A percentile compares a stretch with the other conserved stretches of the same genome.
phyloP scores from a whole-genome alignment of 2,113 vertebrate species.

The Spermophilus dauricus region DNA sequence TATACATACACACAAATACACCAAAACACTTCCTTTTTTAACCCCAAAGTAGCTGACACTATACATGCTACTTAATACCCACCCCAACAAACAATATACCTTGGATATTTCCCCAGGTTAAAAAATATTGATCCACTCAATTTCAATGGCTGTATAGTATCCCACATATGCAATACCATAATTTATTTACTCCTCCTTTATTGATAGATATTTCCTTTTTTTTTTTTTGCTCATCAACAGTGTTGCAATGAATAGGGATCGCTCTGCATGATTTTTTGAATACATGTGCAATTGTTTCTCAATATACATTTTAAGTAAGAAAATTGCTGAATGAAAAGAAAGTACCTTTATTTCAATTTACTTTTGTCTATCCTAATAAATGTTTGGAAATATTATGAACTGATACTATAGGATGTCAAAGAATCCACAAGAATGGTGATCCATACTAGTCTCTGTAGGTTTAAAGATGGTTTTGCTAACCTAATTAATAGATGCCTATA shows the following conservation, averaged over 20 bases:
- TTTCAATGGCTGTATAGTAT: background rate
- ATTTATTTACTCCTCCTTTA: slow-evolving; percentile 1
- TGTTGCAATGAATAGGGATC: background rate
- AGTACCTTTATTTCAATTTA: background rate
- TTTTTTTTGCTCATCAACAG: background rate
- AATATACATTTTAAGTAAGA: slow-evolving; percentile 10
- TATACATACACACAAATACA: background rate
- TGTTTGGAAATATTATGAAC: background rate
- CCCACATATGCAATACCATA: background rate
- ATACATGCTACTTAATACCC: background rate
- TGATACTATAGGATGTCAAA: background rate
- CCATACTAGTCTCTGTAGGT: background rate
- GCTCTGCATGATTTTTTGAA: background rate
- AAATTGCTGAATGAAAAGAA: slow-evolving; percentile 24
- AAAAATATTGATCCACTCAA: background rate
- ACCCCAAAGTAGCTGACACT: background rate
- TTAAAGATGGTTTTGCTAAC: background rate
- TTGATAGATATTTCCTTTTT: slow-evolving; percentile 11
- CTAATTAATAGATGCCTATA: background rate
- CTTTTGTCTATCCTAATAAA: background rate
- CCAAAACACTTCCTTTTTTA: background rate
- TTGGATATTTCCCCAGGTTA: background rate
- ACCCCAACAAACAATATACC: background rate
- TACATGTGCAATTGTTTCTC: background rate
- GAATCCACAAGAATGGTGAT: background rate